Evolutionary conservation across 1,140 invertebrate species (phyloP).

Genomic region (Atta cephalotes): DNA sequence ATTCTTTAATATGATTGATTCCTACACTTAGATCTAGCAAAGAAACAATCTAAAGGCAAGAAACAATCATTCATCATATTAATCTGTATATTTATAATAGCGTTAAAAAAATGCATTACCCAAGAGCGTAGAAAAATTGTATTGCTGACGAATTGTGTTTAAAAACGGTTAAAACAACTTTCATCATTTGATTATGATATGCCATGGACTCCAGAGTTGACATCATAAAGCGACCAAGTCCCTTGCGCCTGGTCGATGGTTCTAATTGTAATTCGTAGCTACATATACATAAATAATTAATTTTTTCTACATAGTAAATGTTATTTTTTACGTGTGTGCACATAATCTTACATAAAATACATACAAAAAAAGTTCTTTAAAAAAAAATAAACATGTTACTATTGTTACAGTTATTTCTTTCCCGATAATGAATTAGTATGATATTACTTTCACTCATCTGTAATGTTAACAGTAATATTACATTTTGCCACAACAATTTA

Average conservation of each 20-base stretch:
- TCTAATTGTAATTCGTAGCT: conserved; percentile 95
- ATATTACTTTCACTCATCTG: no score
- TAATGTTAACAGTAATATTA: no score
- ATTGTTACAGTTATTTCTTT: no score
- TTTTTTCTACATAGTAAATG: conserved; percentile 10
- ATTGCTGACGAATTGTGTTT: conserved; percentile 90
- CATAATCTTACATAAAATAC: background rate
- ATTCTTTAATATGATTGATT: no score
- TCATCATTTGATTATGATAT: conserved; percentile 90
- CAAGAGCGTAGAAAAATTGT: conserved; percentile 91
- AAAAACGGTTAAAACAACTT: conserved; percentile 93
- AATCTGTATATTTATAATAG: conserved; percentile 9
- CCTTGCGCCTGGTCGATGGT: conserved; percentile 88
- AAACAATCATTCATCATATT: no score
- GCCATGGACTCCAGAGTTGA: conserved; percentile 92
- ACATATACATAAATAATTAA: conserved; percentile 64
- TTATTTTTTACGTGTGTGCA: background rate
- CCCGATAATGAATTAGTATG: no score
- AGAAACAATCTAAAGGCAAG: no score
- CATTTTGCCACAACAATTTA: no score
- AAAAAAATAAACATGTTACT: no score
- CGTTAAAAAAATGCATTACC: conserved; percentile 85
- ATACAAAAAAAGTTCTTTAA: no score
- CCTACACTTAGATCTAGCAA: no score
- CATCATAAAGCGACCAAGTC: conserved; percentile 94